Evolutionary conservation across 1,140 invertebrate genomes (phyloP).

Genomic region (Camponotus floridanus): DNA sequence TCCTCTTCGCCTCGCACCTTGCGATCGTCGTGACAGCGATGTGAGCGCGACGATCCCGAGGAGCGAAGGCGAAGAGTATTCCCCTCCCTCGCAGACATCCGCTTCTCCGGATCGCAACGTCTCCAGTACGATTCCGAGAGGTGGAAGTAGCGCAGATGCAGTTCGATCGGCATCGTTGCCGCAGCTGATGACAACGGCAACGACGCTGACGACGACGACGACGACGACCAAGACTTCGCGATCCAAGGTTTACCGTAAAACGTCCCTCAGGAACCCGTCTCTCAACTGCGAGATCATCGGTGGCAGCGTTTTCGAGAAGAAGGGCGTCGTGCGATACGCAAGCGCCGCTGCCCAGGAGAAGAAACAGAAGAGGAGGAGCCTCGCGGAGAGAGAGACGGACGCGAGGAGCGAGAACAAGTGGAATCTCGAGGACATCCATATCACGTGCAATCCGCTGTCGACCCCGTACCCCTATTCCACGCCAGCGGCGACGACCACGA

Average conservation of each 20-base stretch:
- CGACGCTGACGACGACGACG: conserved; percentile 62
- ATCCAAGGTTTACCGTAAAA: conserved; percentile 83
- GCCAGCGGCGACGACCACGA: conserved; percentile 65
- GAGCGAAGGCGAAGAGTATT: conserved; percentile 31
- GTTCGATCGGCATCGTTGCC: conserved; percentile 75
- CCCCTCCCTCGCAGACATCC: background rate
- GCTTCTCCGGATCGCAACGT: background rate
- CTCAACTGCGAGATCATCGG: conserved; percentile 6
- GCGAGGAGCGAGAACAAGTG: conserved; percentile 60
- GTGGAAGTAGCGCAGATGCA: no score
- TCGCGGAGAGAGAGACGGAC: conserved; percentile 14
- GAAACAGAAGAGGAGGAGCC: conserved; percentile 34
- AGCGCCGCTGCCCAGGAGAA: conserved; percentile 54
- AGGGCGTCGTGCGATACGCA: conserved; percentile 35
- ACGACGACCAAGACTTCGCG: conserved; percentile 70
- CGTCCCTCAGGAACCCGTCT: conserved; percentile 77
- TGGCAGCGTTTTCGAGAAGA: conserved; percentile 39
- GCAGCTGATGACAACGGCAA: conserved; percentile 74
- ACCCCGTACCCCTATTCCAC: conserved; percentile 81
- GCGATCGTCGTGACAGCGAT: background rate
- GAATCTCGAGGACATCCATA: conserved; percentile 77
- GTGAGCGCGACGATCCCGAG: conserved; percentile 17
- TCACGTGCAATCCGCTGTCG: conserved; percentile 80
- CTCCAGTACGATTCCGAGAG: background rate
- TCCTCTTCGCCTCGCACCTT: background rate